These are phyloP conservation scores for Pilophorus perplexus DNA, from an alignment of 2,888 invertebrate genomes.

Conservation along the genomic window DNA sequence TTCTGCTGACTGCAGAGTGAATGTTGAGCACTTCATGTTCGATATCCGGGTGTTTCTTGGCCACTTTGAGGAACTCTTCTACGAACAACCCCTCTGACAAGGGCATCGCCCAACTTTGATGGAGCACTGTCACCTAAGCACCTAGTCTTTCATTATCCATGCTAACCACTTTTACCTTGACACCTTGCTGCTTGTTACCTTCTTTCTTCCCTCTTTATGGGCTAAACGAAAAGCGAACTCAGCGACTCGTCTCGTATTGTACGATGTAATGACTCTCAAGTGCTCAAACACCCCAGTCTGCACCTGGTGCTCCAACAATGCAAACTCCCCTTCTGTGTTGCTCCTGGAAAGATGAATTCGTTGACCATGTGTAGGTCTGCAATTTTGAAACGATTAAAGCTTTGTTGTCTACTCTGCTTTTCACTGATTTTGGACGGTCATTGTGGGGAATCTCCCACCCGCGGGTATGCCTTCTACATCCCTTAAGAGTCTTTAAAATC, in stretches of 20 bases:
- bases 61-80: slow-evolving; percentile 11
- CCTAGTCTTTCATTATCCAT: background rate
- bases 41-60: slow-evolving; percentile 7
- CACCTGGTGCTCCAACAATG: slow-evolving; percentile 28
- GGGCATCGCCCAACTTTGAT: slow-evolving; percentile 12
- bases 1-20: background rate
- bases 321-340: slow-evolving; percentile 34
- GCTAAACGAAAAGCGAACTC: slow-evolving; percentile 28
- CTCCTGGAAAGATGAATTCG: slow-evolving; percentile 14
- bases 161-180: too few species aligned
- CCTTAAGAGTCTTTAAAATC: too few species aligned
- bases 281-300: slow-evolving; percentile 4
- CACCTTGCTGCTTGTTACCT: background rate
- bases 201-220: background rate
- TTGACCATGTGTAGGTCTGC: too few species aligned
- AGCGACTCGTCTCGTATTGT: slow-evolving; percentile 25
- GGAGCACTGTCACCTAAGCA: slow-evolving; percentile 17
- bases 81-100: slow-evolving; percentile 29
- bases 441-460: too few species aligned
- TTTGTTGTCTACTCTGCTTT: too few species aligned
- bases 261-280: slow-evolving; percentile 17
- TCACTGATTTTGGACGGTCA: too few species aligned
- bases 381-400: too few species aligned
- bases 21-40: slow-evolving; percentile 3
- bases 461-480: too few species aligned